Evolutionary conservation across 2,797 vertebrate species (phyloP), one percentile per base, ranked within the genome.

Genomic region (Bryconaethiops microstoma): DNA sequence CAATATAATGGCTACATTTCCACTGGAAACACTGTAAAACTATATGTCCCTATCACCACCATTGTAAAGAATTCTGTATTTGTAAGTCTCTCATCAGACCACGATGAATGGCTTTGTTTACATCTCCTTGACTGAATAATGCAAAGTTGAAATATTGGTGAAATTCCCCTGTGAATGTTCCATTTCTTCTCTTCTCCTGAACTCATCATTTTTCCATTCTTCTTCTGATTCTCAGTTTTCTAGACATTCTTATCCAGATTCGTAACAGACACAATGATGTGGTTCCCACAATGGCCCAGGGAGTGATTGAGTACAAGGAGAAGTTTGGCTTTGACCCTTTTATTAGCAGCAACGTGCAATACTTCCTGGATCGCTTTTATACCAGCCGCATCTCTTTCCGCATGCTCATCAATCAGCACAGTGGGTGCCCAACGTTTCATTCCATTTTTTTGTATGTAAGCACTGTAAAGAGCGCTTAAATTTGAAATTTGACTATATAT

Each of bases 401-500:
- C 70, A 96, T 96, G 96, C 95, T 96, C 81, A 96, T 96, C 91
- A 96, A 96, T 89, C 96, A 96, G 73, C 96, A 96, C 92, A 96
- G 96, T 96, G 91, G 92, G 96, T 95, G 63, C 63, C 42, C 35
- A 35, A 4, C 35, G 35, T 17, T 21, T 21, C 59, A 21, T 25
- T 25, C 4, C 10, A 25, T 1, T 25, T n/a, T n/a, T 9, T 23
- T 7, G 19, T 59, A 10, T 21, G 0, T 19, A 35, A 35, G 35
- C 35, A 35, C 4, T 35, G 35, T 35, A 35, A 35, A 35, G 35
- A 35, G 17, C n/a, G 0, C 17, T 19, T 21, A n/a, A 9, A 21
- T 59, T 21, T 21, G n/a, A 52, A 52, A 52, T 52, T 35, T 35
- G 35, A 35, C 35, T 35, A 35, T 35, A 35, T 29, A 29, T 29